Base-by-base conservation (phyloP, 2,797 vertebrate species). In the Pangasius larnaudii region DNA sequence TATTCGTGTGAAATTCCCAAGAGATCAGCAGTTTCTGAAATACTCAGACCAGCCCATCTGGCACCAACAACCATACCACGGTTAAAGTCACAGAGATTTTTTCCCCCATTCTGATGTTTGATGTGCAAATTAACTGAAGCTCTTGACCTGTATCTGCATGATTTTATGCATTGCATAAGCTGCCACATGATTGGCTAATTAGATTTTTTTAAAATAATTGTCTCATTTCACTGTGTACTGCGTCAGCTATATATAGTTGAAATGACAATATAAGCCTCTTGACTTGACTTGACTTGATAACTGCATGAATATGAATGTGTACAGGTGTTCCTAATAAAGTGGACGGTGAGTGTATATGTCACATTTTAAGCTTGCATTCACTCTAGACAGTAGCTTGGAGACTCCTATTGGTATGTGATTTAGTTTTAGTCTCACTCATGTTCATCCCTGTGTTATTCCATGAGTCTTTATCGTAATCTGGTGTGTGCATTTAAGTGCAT, bases 251-350 rank as follows among this genome's bases (percentile, higher is more conserved):
- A n/a, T n/a, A n/a, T n/a, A n/a, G n/a, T n/a, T n/a, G n/a, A n/a
- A n/a, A n/a, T n/a, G n/a, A n/a, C n/a, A n/a, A n/a, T n/a, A n/a
- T n/a, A n/a, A n/a, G n/a, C n/a, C n/a, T n/a, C n/a, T n/a, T n/a
- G n/a, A n/a, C n/a, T n/a, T n/a, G n/a, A n/a, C n/a, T n/a, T n/a
- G n/a, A n/a, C n/a, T n/a, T n/a, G n/a, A 79, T 22, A 19, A 30
- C n/a, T 19, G 46, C 49, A 53, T 2, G 49, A 8, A 77, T 4
- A 7, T 53, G n/a, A 0, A 8, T 10, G 69, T 46, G 24, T 22
- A 13, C 71, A 46, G 71, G 11, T 51, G 72, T 75, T 75, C 46
- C 74, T n/a, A 77, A 77, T 77, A 77, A 77, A 53, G 14, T 51
- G 49, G 49, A 18, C 49, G 4, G 16, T 30, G 27, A 27, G 39